Conservation (phyloP, 2,888 invertebrate species). For the Odontocolon sp. region DNA sequence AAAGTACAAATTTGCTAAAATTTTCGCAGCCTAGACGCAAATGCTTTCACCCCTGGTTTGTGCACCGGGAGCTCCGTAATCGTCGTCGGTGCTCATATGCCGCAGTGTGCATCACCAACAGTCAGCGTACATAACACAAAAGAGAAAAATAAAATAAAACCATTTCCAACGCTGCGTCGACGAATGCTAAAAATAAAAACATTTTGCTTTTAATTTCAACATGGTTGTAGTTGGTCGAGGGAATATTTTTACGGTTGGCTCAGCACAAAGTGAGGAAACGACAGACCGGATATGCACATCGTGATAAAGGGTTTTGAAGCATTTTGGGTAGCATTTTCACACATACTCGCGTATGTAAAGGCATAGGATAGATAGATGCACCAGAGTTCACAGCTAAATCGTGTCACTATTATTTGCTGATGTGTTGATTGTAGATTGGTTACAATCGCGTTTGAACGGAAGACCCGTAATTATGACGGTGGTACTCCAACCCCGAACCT, state of each 20-base stretch:
- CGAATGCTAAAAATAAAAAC: not conserved
- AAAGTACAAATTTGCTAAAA: conserved; percentile 28
- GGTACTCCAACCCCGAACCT: conserved; percentile 53
- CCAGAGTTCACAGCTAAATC: conserved; percentile 60
- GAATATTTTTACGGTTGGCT: conserved; percentile 44
- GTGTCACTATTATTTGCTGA: conserved; percentile 66
- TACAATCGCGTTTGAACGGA: conserved; percentile 67
- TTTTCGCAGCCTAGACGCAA: conserved; percentile 12
- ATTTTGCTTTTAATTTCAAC: conserved; percentile 26
- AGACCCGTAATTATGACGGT: conserved; percentile 68
- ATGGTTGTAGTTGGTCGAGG: conserved; percentile 6
- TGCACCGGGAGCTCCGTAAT: not conserved
- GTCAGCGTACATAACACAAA: not conserved
- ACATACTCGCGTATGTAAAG: not conserved
- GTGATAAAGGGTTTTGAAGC: conserved; percentile 4
- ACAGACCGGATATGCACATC: not conserved
- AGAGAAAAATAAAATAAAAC: not conserved
- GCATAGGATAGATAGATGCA: conserved; percentile 8
- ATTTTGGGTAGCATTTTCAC: not conserved
- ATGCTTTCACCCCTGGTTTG: not conserved
- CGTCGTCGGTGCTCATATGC: not conserved
- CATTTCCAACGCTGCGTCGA: not conserved
- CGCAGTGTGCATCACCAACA: not conserved
- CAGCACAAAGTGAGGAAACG: conserved; percentile 28
- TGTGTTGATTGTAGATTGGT: conserved; percentile 73